Percentiles rank a stretch among this genome's conserved stretches.
Conservation (phyloP, 2,113 vertebrate genomes). For the Neolamprologus variostigma region DNA sequence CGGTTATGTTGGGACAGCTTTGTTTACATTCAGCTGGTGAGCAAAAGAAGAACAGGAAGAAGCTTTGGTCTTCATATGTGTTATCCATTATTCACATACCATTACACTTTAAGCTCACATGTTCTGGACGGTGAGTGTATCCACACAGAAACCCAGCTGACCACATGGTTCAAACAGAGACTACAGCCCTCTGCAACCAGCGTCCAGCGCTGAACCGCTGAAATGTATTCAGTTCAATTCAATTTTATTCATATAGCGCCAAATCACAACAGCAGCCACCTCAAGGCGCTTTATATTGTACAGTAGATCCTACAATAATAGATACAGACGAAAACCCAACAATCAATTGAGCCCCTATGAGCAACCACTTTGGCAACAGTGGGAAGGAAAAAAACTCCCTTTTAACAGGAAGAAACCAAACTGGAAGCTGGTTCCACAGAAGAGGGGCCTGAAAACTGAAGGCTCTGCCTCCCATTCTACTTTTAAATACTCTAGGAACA, state of each 20-base stretch:
- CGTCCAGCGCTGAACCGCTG: background rate
- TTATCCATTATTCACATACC: background rate
- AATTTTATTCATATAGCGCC: background rate
- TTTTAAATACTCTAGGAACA: too few relatives aligned
- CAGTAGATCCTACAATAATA: too few relatives aligned
- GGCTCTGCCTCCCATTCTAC: too few relatives aligned
- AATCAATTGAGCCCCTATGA: too few relatives aligned
- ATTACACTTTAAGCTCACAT: background rate
- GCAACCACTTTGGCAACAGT: too few relatives aligned
- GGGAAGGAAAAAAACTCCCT: too few relatives aligned
- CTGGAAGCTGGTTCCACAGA: too few relatives aligned
- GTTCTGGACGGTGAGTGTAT: background rate
- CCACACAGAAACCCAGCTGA: background rate
- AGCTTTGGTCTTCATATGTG: background rate
- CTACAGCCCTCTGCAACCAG: background rate
- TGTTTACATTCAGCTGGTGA: background rate
- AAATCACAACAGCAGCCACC: background rate
- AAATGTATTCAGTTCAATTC: background rate
- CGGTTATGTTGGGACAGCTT: background rate
- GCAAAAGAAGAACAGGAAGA: background rate
- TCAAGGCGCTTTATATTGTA: background rate
- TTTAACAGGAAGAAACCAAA: too few relatives aligned
- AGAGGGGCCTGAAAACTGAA: too few relatives aligned
- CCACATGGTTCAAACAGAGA: background rate
- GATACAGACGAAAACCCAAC: too few relatives aligned